Evolutionary conservation across 1,140 invertebrate species (phyloP), one percentile per base, ranked within the genome.

Genomic region (Leptopilina boulardi): DNA sequence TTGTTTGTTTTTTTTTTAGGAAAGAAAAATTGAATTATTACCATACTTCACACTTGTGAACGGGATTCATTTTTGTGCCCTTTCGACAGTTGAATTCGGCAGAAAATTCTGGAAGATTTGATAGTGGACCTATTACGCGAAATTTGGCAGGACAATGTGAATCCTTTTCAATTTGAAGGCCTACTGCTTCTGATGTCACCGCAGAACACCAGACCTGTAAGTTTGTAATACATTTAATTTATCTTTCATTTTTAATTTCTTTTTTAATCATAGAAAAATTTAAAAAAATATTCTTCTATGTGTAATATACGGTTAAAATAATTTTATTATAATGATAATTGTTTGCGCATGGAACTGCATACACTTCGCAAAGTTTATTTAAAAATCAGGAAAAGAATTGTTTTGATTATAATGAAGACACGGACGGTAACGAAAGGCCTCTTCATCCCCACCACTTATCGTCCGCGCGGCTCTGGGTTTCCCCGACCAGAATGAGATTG

Each of bases 21-120:
- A 73, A 10, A 70, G 15, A 47, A 0, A 23, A 21, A 70, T 73
- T 71, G 15, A 51, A 73, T 77, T 47, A 59, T 93, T 95, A 99
- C 98, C 98, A 99, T 70, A 99, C 95, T 86, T 96, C 95, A 88
- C 98, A 99, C 89, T 98, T 99, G 6, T 96, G 92, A 42, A 89
- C 89, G 13, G 98, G 97, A 91, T 99, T 99, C 97, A 99, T 98
- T 77, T 93, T 93, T 1, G 95, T 94, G 6, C 94, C 95, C 4
- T 91, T 77, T 5, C 94, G 92, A 88, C 98, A 99, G n/a, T 95
- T 93, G 88, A 98, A 99, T 74, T 96, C 95, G 59, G 94, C 89
- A 0, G 97, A 93, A 90, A 99, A 99, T 83, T 98, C 97, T 73
- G 93, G 92, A 70, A 98, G 92, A 89, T 99, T 99, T 1, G 95